Base-by-base conservation (phyloP, 92 coral and sea anemone species). In the Porites evermanni region DNA sequence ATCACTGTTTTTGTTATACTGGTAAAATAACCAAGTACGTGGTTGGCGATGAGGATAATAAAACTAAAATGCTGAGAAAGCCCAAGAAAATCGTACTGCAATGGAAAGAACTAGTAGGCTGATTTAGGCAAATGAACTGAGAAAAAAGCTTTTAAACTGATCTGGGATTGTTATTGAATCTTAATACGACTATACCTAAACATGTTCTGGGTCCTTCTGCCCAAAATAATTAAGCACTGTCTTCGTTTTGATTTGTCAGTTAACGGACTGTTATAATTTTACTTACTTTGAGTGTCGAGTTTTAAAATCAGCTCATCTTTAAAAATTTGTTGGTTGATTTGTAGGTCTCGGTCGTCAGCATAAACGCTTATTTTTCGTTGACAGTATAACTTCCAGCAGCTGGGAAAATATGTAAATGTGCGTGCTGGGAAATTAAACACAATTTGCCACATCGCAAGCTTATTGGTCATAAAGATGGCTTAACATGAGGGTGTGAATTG, bases 341-440 rank as follows among this genome's bases (percentile, higher is more conserved):
- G 18, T 61, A 78, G 82, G 29, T 60, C 47, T 18, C 66, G 70
- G 24, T 29, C 53, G 12, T 44, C 72, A 13, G 20, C 6, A 67
- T 21, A 56, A 11, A 56, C 16, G 24, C 56, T 75, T 29, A 53
- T 75, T 75, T 54, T 24, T 12, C 66, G 53, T 32, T 32, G 50
- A 72, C 71, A 14, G 66, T 58, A 58, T 29, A n/a, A 32, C 26
- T 51, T 64, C 79, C 38, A 38, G 82, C 88, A 84, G 88, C 82
- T 85, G 88, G 77, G 53, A 67, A 67, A 29, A 69, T 85, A 76
- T 85, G 88, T 77, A 65, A 76, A 85, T 85, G 8, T 17, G 44
- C 16, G 47, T 24, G 21, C 69, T 50, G 17, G 73, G 79, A 83
- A 80, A 74, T 83, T 83, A 32, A 83, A 59, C 79, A 21, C 44